A percentile compares a stretch with the other conserved stretches of the same genome.
These are phyloP conservation scores for Triops longicaudatus DNA, from an alignment of 1,140 invertebrate species.

Conservation along the genomic window DNA sequence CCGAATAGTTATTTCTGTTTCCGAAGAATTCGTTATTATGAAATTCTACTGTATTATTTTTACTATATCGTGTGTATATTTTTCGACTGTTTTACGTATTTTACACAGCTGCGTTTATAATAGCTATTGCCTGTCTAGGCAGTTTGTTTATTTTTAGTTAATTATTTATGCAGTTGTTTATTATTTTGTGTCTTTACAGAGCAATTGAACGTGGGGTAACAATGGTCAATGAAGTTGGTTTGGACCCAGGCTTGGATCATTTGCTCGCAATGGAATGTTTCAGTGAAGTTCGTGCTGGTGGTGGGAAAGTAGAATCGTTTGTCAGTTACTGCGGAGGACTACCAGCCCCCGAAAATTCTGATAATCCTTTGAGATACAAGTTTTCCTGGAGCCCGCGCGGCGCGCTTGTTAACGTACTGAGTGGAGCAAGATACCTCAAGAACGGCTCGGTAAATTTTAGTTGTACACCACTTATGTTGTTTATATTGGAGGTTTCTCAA, in stretches of 20 bases:
- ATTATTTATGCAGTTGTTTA: conserved; percentile 24
- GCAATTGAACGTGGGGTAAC: conserved; percentile 78
- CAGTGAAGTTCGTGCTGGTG: conserved; percentile 72
- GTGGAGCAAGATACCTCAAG: conserved; percentile 76
- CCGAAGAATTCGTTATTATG: too few species aligned
- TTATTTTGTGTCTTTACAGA: conserved; percentile 46
- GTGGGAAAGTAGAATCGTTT: conserved; percentile 81
- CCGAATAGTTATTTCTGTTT: too few species aligned
- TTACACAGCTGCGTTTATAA: neutral
- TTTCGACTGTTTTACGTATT: neutral
- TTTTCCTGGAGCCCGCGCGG: conserved; percentile 95
- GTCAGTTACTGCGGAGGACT: conserved; percentile 91
- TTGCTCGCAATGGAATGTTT: conserved; percentile 94
- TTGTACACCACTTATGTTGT: conserved; percentile 18
- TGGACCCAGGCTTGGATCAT: conserved; percentile 98
- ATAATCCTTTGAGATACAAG: conserved; percentile 91
- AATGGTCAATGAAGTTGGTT: conserved; percentile 87
- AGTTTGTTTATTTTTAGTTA: conserved; percentile 24
- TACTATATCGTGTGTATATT: neutral
- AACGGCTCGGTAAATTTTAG: conserved; percentile 59
- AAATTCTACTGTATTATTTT: too few species aligned
- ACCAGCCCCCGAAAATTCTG: conserved; percentile 77
- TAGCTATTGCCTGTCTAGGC: neutral
- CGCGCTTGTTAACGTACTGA: conserved; percentile 79
- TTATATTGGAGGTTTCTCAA: neutral